A percentile compares a stretch with the other conserved stretches of the same genome.
Conservation (phyloP, 2,888 invertebrate species). For the Drosophila longiperda region DNA sequence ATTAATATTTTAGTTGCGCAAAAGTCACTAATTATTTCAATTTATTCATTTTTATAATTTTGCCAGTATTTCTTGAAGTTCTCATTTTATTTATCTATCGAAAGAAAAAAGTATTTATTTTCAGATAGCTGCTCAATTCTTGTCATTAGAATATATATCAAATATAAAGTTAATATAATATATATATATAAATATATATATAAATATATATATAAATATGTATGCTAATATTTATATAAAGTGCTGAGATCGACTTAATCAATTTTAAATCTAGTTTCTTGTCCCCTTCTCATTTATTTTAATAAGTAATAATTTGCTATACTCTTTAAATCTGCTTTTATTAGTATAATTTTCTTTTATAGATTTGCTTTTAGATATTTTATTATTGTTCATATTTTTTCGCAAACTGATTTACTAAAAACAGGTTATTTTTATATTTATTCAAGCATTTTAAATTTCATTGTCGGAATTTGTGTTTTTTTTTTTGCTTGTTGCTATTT, state of each 20-base stretch:
- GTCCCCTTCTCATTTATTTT: neutral
- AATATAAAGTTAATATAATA: neutral
- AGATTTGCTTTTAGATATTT: neutral
- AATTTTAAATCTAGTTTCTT: neutral
- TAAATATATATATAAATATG: too few relatives aligned
- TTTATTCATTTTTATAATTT: neutral
- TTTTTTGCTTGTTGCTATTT: neutral
- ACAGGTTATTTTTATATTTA: neutral
- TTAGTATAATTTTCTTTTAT: neutral
- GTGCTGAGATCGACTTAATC: neutral
- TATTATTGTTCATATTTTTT: neutral
- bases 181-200: neutral
- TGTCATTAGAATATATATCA: neutral
- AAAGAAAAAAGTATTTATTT: neutral
- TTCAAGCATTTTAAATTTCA: neutral
- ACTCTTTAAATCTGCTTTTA: neutral
- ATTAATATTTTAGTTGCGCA: neutral
- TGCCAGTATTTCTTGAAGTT: neutral
- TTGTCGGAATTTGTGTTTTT: too few relatives aligned
- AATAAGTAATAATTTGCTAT: neutral
- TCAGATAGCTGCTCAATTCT: neutral
- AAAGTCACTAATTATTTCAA: neutral
- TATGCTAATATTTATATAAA: neutral
- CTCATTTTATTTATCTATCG: neutral
- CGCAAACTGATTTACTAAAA: neutral